phyloP scores from a whole-genome alignment of 2,797 vertebrate species.

The Typhlichthys eigenmanni region DNA sequence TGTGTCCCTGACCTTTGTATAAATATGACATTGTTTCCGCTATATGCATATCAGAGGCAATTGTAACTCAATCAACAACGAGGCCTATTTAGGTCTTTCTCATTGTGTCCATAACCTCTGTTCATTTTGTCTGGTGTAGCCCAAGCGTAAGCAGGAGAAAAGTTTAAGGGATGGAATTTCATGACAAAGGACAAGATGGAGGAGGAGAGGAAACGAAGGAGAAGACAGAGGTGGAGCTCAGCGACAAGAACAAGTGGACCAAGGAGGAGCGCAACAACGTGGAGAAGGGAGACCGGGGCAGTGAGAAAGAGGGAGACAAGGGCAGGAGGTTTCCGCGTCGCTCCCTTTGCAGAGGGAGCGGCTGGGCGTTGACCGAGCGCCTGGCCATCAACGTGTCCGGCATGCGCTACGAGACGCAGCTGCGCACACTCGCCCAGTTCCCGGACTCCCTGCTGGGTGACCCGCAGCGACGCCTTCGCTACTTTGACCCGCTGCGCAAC shows the following conservation, averaged over 20 bases:
- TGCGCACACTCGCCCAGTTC: conserved; percentile 87
- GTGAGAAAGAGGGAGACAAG: conserved; percentile 36
- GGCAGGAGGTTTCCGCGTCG: conserved; percentile 34
- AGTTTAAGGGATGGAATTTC: conserved; percentile 55
- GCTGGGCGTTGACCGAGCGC: conserved; percentile 75
- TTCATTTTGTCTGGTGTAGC: conserved; percentile 25
- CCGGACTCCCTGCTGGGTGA: conserved; percentile 90
- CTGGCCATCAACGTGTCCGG: conserved; percentile 90
- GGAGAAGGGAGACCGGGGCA: conserved; percentile 53
- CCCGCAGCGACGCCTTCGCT: conserved; percentile 82
- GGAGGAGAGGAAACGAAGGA: conserved; percentile 14
- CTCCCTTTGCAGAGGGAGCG: conserved; percentile 45
- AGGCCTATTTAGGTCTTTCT: not conserved
- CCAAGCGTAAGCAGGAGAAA: not conserved
- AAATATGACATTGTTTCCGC: not conserved
- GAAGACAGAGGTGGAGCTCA: conserved; percentile 40
- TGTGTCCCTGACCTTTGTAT: not conserved
- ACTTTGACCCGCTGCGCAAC: conserved; percentile 86
- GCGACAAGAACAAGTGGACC: conserved; percentile 53
- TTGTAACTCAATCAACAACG: not conserved
- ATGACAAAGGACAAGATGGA: conserved; percentile 33
- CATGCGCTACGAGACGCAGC: conserved; percentile 89
- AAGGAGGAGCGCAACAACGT: conserved; percentile 64
- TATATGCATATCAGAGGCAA: not conserved
- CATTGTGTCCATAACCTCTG: not conserved